Conservation (phyloP, 2,797 vertebrate genomes). For the Danio tinwini region DNA sequence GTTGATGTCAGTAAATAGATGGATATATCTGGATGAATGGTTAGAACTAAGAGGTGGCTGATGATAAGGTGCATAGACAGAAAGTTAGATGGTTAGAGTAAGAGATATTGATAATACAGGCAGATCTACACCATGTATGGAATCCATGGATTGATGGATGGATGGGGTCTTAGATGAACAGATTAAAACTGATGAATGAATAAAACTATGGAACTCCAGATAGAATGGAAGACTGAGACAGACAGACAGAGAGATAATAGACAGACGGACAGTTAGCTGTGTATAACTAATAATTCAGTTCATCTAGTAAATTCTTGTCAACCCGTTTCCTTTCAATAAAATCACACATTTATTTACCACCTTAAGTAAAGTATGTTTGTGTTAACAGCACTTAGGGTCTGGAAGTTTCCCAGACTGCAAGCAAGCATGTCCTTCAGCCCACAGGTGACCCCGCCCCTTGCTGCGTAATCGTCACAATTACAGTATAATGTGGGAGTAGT, state of each 20-base stretch:
- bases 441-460: slow-evolving; percentile 63
- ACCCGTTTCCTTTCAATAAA: not conserved
- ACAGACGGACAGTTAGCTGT: not conserved
- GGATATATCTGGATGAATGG: too few species aligned
- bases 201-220: not conserved
- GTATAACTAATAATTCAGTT: not conserved
- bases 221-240: not conserved
- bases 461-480: slow-evolving; percentile 68
- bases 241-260: not conserved
- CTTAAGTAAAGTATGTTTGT: not conserved
- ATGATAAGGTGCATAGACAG: not conserved
- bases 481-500: slow-evolving; percentile 57
- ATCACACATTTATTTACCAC: not conserved
- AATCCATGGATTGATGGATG: not conserved
- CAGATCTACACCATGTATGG: not conserved
- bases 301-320: not conserved
- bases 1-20: too few species aligned
- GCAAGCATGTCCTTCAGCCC: slow-evolving; percentile 31
- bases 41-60: too few species aligned
- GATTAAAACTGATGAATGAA: not conserved
- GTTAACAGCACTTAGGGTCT: not conserved
- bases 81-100: not conserved
- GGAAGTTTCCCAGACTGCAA: not conserved
- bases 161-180: too few species aligned
- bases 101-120: too few species aligned